Percentiles rank a stretch among this genome's conserved stretches.
These are phyloP conservation scores for Hippolais icterina DNA, from an alignment of 2,113 vertebrate species.

Conservation along the genomic window DNA sequence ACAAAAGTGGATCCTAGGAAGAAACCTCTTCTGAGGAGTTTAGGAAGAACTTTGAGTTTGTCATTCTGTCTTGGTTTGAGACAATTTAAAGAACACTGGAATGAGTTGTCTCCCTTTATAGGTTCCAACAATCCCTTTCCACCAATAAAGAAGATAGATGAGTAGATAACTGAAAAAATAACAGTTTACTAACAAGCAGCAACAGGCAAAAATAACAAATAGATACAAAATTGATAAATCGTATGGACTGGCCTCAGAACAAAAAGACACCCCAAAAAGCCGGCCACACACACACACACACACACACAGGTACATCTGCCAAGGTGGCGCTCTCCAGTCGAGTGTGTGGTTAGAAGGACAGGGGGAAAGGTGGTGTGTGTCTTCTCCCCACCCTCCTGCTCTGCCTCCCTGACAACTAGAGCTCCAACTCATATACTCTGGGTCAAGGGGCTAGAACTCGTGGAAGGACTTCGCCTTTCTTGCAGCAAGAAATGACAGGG, in stretches of 20 bases:
- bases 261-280: neutral
- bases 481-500: neutral
- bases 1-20: neutral
- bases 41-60: neutral
- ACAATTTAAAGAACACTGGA: neutral
- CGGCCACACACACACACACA: neutral
- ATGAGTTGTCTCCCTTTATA: neutral
- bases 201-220: neutral
- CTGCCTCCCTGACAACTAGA: neutral
- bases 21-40: neutral
- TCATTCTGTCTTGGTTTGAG: neutral
- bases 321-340: fast-evolving
- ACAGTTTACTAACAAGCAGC: neutral
- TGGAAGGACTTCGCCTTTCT: fast-evolving
- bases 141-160: neutral
- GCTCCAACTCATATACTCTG: neutral
- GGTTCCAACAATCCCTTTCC: neutral
- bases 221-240: neutral
- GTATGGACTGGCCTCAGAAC: neutral
- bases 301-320: neutral
- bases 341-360: neutral
- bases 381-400: neutral
- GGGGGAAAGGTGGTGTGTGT: neutral
- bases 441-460: neutral
- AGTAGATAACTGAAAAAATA: neutral